Evolutionary conservation across 2,113 vertebrate species (phyloP).

Genomic region (Collichthys lucidus): DNA sequence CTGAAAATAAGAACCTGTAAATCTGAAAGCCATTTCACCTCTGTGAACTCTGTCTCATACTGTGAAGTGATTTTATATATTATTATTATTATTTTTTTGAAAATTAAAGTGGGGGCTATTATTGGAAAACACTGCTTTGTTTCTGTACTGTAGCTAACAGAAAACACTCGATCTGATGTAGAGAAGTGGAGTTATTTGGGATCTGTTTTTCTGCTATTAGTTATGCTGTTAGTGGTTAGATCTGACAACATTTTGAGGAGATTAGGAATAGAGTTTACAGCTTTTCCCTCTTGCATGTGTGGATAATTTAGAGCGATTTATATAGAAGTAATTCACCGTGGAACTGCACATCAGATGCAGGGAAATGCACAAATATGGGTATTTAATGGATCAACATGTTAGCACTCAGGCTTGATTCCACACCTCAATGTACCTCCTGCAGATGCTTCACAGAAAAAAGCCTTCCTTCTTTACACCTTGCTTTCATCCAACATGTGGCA

Average conservation of each 20-base stretch:
- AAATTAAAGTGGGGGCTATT: not conserved
- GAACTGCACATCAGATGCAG: not conserved
- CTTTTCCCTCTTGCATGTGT: not conserved
- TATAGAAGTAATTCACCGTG: not conserved
- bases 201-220: not conserved
- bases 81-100: not conserved
- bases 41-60: conserved; percentile 15
- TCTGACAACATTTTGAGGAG: not conserved
- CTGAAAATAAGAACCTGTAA: conserved; percentile 18
- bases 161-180: not conserved
- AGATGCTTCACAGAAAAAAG: not conserved
- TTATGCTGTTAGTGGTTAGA: not conserved
- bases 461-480: conserved; percentile 5
- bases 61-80: conserved; percentile 7
- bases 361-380: not conserved
- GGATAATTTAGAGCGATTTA: not conserved
- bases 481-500: conserved; percentile 9
- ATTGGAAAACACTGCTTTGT: conserved; percentile 1
- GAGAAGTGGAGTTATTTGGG: not conserved
- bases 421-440: not conserved
- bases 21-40: conserved; percentile 29
- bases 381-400: not conserved
- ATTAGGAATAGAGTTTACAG: not conserved
- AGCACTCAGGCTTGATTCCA: not conserved
- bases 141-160: not conserved